Evolutionary conservation across 2,888 invertebrate species (phyloP).

Genomic region (Drosophila diplacantha): DNA sequence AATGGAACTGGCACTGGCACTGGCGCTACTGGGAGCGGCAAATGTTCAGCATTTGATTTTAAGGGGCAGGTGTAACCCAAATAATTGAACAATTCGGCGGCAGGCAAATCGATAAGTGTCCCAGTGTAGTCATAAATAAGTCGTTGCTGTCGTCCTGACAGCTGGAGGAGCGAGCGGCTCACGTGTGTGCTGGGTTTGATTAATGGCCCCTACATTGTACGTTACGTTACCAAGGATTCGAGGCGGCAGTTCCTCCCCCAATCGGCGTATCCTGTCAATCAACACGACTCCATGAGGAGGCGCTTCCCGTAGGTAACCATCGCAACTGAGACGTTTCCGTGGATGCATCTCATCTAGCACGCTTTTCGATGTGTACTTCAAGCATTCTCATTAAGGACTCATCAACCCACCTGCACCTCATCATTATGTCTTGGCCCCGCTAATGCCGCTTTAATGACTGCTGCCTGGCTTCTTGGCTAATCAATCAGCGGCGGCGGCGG

Average conservation of each 20-base stretch:
- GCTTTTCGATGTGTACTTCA: conserved; percentile 29
- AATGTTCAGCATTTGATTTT: conserved; percentile 20
- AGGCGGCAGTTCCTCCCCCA: conserved; percentile 14
- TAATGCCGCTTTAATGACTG: conserved; percentile 36
- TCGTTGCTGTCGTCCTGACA: conserved; percentile 22
- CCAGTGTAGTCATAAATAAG: conserved; percentile 29
- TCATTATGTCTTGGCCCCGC: conserved; percentile 3
- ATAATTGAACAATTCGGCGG: conserved; percentile 41
- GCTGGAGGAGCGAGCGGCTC: conserved; percentile 24
- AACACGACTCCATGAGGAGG: conserved; percentile 51
- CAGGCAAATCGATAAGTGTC: conserved; percentile 64
- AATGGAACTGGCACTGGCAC: background rate
- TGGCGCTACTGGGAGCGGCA: background rate
- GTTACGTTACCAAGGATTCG: conserved; percentile 21
- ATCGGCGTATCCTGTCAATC: conserved; percentile 56
- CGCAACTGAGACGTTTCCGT: conserved; percentile 34
- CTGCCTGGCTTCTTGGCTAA: conserved; percentile 18
- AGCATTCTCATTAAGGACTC: conserved; percentile 48
- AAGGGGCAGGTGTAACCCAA: conserved; percentile 36
- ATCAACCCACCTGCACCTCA: conserved; percentile 26
- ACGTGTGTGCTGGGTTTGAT: conserved; percentile 56
- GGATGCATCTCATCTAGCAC: conserved; percentile 27
- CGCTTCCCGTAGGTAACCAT: conserved; percentile 54
- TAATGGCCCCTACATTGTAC: conserved; percentile 37
- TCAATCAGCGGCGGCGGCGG: conserved; percentile 24